phyloP scores from a whole-genome alignment of 2,113 vertebrate species.

The crab-eating macaque (Macaca fascicularis) region DNA sequence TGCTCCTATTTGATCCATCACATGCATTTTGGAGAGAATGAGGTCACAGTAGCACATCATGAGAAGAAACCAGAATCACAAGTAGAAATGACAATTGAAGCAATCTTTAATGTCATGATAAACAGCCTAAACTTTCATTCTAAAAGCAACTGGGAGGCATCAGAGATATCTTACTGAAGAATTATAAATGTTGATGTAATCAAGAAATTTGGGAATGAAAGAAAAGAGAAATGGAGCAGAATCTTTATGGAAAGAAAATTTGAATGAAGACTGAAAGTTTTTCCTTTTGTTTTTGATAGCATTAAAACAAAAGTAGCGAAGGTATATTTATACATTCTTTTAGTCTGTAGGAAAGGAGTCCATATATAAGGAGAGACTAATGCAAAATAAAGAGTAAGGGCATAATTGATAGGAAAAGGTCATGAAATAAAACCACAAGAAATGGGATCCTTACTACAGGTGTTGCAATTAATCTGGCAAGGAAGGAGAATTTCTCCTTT shows the following conservation, averaged over 20 bases:
- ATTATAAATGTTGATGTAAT: not conserved
- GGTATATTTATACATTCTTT: not conserved
- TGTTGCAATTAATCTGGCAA: not conserved
- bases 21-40: not conserved
- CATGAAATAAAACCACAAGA: not conserved
- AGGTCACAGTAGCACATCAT: not conserved
- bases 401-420: too few relatives aligned
- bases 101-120: not conserved
- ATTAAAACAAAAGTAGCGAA: too few relatives aligned
- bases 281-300: not conserved
- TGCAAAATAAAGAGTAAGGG: not conserved
- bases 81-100: not conserved
- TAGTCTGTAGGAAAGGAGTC: not conserved
- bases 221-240: not conserved
- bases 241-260: not conserved
- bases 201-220: not conserved
- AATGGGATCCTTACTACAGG: not conserved
- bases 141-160: not conserved
- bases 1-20: not conserved
- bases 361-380: not conserved
- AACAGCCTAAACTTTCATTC: not conserved
- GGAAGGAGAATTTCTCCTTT: not conserved
- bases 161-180: not conserved
- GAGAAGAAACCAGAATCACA: not conserved
- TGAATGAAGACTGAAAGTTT: not conserved